Evolutionary conservation across 30 jellyfish, hydroid and myxozoan species (phyloP).

Genomic region (Hydractinia symbiolongicarpus): DNA sequence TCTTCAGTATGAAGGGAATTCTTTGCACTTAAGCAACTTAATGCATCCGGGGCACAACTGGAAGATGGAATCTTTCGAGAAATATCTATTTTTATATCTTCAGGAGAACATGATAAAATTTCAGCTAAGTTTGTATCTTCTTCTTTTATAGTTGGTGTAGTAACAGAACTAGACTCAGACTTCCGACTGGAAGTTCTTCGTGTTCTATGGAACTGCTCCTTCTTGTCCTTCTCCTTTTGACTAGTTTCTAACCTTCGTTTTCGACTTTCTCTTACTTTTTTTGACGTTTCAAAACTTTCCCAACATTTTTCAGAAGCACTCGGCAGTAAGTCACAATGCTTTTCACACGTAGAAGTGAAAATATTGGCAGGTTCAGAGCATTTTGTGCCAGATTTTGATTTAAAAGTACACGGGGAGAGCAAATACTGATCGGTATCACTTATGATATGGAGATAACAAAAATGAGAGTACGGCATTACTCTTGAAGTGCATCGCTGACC

Average conservation of each 20-base stretch:
- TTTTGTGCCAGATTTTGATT: neutral
- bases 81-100: neutral
- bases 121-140: neutral
- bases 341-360: neutral
- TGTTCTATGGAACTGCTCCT: neutral
- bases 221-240: conserved; percentile 1
- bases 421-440: conserved; percentile 26
- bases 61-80: no score
- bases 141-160: neutral
- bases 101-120: neutral
- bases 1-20: no score
- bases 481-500: conserved; percentile 52
- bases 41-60: no score
- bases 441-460: conserved; percentile 70
- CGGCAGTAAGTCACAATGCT: conserved; percentile 9
- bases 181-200: neutral
- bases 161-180: no score
- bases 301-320: conserved; percentile 6
- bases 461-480: conserved; percentile 77
- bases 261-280: conserved; percentile 7
- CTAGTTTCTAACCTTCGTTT: conserved; percentile 15
- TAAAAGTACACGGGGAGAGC: conserved; percentile 3
- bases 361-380: conserved; percentile 34
- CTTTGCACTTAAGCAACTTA: no score
- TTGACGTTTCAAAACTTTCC: conserved; percentile 17